Evolutionary conservation across 2,113 vertebrate species (phyloP), one percentile per base, ranked within the genome.

Genomic region (Antennarius striatus): DNA sequence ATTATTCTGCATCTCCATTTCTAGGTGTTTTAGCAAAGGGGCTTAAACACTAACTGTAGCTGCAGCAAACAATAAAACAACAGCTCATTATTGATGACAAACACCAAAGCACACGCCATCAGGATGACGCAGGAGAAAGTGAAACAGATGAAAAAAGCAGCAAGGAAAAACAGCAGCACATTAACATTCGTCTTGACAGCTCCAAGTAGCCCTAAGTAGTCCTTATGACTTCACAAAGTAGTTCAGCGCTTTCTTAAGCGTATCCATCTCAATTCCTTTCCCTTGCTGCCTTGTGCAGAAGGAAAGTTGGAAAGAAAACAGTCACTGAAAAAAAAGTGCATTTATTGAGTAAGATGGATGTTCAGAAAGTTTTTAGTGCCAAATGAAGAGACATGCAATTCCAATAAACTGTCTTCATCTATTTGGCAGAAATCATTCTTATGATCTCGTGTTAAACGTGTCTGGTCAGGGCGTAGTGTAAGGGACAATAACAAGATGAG

Each of bases 1-100:
- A 84, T 80, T 70, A 75, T 74, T 59, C 51, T 45, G 1, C 7
- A 1, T 29, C n/a, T 70, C 79, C 36, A 51, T 71, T 71, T 71
- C 56, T 56, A 45, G 50, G 58, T 62, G 7, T 5, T n/a, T 48
- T 39, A 56, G 52, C n/a, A 55, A 48, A 56, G 3, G 4, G 58
- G 32, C 46, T 46, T 36, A 49, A 51, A 43, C 15, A 49, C 40
- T 50, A 22, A 64, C 5, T 43, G 63, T 5, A 59, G 36, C 46
- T 15, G 15, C 22, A 60, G 17, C 22, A 61, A 53, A 16, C 4
- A 50, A 52, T 5, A 22, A 51, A 7, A 17, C 63, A 36, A 6
- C 11, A 57, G 17, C 3, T 32, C 2, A 6, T 50, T 47, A 63
- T 6, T 32, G n/a, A 69, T 14, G 3, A 64, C 11, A 5, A 75